These are phyloP conservation scores for Cheumatopsyche charites DNA, from an alignment of 1,140 invertebrate genomes.

Conservation along the genomic window DNA sequence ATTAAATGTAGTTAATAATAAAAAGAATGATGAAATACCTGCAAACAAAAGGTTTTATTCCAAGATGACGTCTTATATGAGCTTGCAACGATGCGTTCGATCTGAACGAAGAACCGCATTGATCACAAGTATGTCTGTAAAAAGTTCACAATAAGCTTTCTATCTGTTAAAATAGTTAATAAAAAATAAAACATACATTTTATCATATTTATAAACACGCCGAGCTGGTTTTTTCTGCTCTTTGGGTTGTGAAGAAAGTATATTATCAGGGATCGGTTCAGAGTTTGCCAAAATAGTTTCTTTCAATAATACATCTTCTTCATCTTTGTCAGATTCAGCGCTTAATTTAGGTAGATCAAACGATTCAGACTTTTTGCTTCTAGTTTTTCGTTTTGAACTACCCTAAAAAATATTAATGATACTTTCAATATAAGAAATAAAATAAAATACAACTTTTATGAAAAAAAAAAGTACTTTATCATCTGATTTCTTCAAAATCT, in stretches of 20 bases:
- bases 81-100: slow-evolving; percentile 61
- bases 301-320: slow-evolving; percentile 56
- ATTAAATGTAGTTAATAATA: too few species aligned
- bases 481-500: slow-evolving; percentile 38
- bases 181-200: slow-evolving; percentile 53
- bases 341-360: slow-evolving; percentile 30
- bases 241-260: slow-evolving; percentile 56
- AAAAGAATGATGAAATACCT: slow-evolving; percentile 51
- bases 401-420: background rate
- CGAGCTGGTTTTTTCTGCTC: slow-evolving; percentile 50
- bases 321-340: slow-evolving; percentile 49
- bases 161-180: background rate
- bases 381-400: slow-evolving; percentile 9
- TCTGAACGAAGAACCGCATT: slow-evolving; percentile 58
- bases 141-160: too few species aligned
- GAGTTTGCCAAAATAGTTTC: slow-evolving; percentile 59
- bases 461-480: slow-evolving; percentile 19
- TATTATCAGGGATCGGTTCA: slow-evolving; percentile 57
- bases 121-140: slow-evolving; percentile 59
- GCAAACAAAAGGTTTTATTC: slow-evolving; percentile 61
- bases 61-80: slow-evolving; percentile 60
- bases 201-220: slow-evolving; percentile 60
- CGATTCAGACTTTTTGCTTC: slow-evolving; percentile 6
- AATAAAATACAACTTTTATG: background rate
- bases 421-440: background rate